Evolutionary conservation across 2,888 invertebrate genomes (phyloP), one percentile per base, ranked within the genome.

Genomic region (Abrostola triplasia): DNA sequence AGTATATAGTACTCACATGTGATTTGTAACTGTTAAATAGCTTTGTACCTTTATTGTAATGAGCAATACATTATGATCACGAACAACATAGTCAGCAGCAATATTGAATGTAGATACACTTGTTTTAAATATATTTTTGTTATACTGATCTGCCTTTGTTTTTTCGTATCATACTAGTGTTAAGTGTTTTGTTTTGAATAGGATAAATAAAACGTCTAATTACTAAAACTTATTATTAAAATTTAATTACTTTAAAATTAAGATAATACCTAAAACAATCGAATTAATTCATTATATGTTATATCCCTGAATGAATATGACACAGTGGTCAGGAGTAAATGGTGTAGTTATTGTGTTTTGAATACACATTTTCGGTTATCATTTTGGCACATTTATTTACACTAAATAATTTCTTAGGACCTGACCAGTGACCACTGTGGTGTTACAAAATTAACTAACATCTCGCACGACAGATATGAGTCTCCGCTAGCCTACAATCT

Each of bases 161-260:
- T 36, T 49, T 36, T 49, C 36, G 49, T 36, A 56, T 36, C 9
- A 36, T 36, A 12, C 13, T 48, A 38, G 11, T 49, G 11, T 12
- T 41, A 13, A 40, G 24, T 9, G 12, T 24, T 24, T 47, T 47
- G 9, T 47, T 13, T 47, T 7, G n/a, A 44, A 9, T 44, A 11
- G 47, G 8, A 35, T 44, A 64, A 87, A 86, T 84, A 83, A 88
- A 85, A 86, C 79, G 24, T 73, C 53, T 59, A 13, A 61, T 56
- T 80, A 82, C 69, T 78, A 82, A 83, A 82, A 84, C 66, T 82
- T 77, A 77, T 79, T 13, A 69, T 80, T 76, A 80, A 64, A 64
- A 68, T 82, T 79, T 79, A 82, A 81, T 77, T 73, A 70, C n/a
- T 70, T 73, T 81, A 81, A 80, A 79, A 80, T 81, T 82, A 83